A percentile compares a stretch with the other conserved stretches of the same genome.
phyloP scores from a whole-genome alignment of 2,888 invertebrate genomes.

The Cheilosia variabilis region DNA sequence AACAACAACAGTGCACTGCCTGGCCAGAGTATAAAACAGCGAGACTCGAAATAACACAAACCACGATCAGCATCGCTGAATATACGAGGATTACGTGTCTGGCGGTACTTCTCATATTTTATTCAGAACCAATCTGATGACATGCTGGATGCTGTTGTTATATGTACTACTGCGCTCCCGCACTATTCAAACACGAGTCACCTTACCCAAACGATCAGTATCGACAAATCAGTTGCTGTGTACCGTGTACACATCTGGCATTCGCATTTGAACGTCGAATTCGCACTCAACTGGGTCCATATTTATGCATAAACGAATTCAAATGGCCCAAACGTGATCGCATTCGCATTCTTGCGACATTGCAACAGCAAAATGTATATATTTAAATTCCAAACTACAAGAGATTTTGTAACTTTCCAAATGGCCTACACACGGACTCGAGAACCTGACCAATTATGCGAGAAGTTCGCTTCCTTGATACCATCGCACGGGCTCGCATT shows the following conservation, averaged over 20 bases:
- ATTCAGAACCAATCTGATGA: slow-evolving; percentile 61
- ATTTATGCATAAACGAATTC: slow-evolving; percentile 33
- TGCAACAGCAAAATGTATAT: neutral
- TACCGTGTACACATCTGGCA: slow-evolving; percentile 1
- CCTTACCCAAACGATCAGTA: slow-evolving; percentile 18
- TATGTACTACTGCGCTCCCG: slow-evolving; percentile 1
- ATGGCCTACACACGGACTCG: slow-evolving; percentile 8
- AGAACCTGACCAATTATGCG: slow-evolving; percentile 43
- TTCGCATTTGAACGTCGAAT: slow-evolving; percentile 45
- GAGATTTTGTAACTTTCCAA: slow-evolving; percentile 34
- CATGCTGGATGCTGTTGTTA: slow-evolving; percentile 27
- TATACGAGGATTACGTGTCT: slow-evolving; percentile 1
- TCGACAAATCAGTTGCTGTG: slow-evolving; percentile 11
- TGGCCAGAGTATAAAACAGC: neutral
- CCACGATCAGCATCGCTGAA: slow-evolving; percentile 20
- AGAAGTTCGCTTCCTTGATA: slow-evolving; percentile 55
- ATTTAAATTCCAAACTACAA: neutral
- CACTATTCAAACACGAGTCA: neutral
- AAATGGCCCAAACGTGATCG: slow-evolving; percentile 55
- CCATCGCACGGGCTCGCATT: slow-evolving; percentile 26
- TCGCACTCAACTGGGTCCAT: slow-evolving; percentile 51
- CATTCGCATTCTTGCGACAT: slow-evolving; percentile 48
- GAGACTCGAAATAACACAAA: slow-evolving; percentile 9
- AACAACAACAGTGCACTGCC: neutral
- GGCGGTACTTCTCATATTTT: slow-evolving; percentile 54